phyloP scores from a whole-genome alignment of 1,140 invertebrate genomes.

The Caenorhabditis remanei region DNA sequence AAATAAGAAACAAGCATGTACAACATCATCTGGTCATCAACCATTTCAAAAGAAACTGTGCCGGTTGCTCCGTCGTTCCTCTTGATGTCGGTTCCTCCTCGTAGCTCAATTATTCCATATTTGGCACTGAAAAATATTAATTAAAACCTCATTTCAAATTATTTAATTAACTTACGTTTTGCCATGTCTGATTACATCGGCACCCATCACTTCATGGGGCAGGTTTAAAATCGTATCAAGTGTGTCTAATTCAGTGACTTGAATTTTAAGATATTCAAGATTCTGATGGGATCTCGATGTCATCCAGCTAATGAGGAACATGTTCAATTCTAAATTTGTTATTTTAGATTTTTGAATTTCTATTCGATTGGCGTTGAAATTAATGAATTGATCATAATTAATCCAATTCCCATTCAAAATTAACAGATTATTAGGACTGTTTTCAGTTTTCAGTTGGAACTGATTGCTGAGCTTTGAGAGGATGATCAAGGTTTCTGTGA shows the following conservation, averaged over 20 bases:
- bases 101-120: no score
- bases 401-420: background rate
- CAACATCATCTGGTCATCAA: no score
- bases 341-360: background rate
- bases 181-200: background rate
- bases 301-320: background rate
- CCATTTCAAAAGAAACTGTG: no score
- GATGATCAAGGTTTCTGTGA: background rate
- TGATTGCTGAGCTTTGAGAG: background rate
- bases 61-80: no score
- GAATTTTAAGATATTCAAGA: background rate
- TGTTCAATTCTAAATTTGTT: background rate
- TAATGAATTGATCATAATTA: background rate
- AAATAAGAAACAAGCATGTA: no score
- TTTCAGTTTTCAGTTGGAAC: background rate
- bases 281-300: background rate
- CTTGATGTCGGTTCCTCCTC: no score
- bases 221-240: background rate
- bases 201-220: background rate
- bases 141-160: no score
- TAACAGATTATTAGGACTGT: background rate
- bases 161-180: no score
- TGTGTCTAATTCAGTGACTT: background rate
- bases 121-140: no score
- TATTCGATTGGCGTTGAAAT: background rate